phyloP scores from a whole-genome alignment of 2,113 vertebrate genomes.

The Alouatta palliata region DNA sequence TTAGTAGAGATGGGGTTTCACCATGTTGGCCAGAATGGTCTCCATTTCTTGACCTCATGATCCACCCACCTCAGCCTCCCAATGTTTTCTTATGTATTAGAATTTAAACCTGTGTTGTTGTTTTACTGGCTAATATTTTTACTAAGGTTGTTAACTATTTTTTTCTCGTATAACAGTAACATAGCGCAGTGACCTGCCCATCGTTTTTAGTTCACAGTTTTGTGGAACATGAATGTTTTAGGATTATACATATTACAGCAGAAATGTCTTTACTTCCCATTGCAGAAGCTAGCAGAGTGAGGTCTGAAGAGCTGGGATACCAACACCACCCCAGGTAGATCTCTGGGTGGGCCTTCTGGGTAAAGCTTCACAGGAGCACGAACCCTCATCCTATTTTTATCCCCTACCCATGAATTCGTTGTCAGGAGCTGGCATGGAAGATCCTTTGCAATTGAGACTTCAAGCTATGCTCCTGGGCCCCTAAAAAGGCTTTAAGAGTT shows the following conservation, averaged over 20 bases:
- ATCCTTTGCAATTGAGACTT: background rate
- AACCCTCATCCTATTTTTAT: background rate
- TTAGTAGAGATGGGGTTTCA: too few relatives aligned
- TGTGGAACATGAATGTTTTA: background rate
- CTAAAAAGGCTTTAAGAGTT: background rate
- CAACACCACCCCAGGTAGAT: too few relatives aligned
- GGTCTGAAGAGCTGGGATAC: background rate
- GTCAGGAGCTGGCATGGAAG: background rate
- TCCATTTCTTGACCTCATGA: too few relatives aligned
- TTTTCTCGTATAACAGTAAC: background rate
- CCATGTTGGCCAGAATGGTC: too few relatives aligned
- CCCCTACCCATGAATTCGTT: fast-evolving
- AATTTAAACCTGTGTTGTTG: background rate
- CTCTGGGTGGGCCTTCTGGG: background rate
- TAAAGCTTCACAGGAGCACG: fast-evolving
- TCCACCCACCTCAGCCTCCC: too few relatives aligned
- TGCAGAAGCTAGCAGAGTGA: background rate
- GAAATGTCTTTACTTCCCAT: background rate
- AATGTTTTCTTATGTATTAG: background rate
- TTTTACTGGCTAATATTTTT: background rate
- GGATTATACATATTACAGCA: background rate
- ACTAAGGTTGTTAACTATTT: background rate
- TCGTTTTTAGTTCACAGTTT: background rate
- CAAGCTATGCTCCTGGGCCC: fast-evolving
- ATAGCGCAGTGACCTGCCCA: fast-evolving